A percentile compares a stretch with the other conserved stretches of the same genome.
phyloP scores from a whole-genome alignment of 2,797 vertebrate genomes.

The Thunnus albacares region DNA sequence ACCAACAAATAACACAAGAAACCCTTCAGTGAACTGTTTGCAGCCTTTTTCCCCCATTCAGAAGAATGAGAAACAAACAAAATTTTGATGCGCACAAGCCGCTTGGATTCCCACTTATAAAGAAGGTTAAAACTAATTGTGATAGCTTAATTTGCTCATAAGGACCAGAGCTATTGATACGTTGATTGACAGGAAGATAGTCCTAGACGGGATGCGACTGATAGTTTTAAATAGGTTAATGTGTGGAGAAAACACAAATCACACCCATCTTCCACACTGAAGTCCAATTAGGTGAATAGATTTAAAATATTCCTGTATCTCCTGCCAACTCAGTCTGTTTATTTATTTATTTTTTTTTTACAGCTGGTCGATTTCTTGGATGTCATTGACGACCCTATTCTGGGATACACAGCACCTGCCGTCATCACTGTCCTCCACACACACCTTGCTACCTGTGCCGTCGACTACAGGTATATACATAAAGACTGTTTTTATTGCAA shows the following conservation, averaged over 20 bases:
- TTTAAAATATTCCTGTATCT: not conserved
- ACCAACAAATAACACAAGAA: too few species aligned
- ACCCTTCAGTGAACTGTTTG: too few species aligned
- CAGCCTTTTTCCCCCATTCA: too few species aligned
- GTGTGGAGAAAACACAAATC: not conserved
- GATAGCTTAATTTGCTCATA: too few species aligned
- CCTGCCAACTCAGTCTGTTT: constrained; percentile 18
- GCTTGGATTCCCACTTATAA: too few species aligned
- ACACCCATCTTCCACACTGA: not conserved
- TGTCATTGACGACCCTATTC: constrained; percentile 92
- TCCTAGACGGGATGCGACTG: not conserved
- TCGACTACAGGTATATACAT: constrained; percentile 91
- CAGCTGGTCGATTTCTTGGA: constrained; percentile 94
- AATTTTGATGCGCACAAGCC: too few species aligned
- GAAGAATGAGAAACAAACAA: too few species aligned
- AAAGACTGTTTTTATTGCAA: not conserved
- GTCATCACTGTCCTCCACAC: constrained; percentile 94
- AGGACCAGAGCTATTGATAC: not conserved
- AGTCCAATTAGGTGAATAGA: not conserved
- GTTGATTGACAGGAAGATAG: not conserved
- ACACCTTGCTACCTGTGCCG: constrained; percentile 91
- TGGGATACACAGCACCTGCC: constrained; percentile 92
- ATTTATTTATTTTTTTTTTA: constrained; percentile 3
- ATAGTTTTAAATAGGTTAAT: not conserved
- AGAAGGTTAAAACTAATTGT: too few species aligned